Base-by-base conservation (phyloP, 2,888 invertebrate species). In the Folsomia candida region DNA sequence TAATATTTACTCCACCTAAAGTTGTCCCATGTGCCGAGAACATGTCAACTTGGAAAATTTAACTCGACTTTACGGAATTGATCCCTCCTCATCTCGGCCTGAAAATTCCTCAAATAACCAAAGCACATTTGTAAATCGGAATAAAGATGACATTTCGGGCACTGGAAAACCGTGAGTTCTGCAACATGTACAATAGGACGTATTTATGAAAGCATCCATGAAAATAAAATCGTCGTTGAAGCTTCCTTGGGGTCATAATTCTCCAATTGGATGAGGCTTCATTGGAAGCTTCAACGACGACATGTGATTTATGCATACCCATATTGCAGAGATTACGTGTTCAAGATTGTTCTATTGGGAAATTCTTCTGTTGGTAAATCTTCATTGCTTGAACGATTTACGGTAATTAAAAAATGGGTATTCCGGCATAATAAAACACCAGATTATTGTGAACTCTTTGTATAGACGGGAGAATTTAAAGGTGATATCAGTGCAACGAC, bases 1-100 rank as follows among this genome's bases (percentile, higher is more conserved):
- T 57, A 57, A 11, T 20, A 11, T 57, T 59, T 37, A 28, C 6
- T 62, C 28, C 11, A 59, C 20, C 6, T 67, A 1, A 25, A 74
- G 74, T 24, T 74, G 74, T 51, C 74, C 74, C 22, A 74, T 74
- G 69, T 74, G 74, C 24, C 69, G 74, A 18, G 74, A 74, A 61
- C 27, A 62, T 26, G 51, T 74, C 3, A 67, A 54, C 9, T 26
- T 71, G n/a, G 63, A 27, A 6, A 74, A 69, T 57, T 37, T 74
- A 28, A 74, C 74, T 11, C 66, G 74, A 18, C 60, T 74, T 18
- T 74, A 74, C 29, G 74, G 74, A 51, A 71, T 74, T 9, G 74
- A 74, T 22, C 74, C 74, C 6, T 60, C 64, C 3, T 51, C 54
- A 20, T 4, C 37, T 37, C 37, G 37, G 1, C 60, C 47, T 6